A percentile compares a stretch with the other conserved stretches of the same genome.
Evolutionary conservation across 2,797 vertebrate species (phyloP).

Genomic region (Linurgus olivaceus): DNA sequence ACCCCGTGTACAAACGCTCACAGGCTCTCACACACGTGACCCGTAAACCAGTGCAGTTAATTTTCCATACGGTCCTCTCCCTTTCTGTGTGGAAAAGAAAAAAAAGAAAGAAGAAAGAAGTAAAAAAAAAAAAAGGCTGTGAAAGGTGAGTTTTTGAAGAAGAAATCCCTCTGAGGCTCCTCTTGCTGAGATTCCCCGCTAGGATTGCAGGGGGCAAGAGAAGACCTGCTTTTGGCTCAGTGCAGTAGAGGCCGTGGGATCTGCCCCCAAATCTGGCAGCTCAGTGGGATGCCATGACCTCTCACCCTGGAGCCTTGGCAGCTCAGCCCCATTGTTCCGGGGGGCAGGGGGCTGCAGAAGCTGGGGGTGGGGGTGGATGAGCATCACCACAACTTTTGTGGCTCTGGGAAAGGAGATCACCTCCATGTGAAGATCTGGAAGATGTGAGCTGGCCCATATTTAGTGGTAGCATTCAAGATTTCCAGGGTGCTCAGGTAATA

Average conservation of each 20-base stretch:
- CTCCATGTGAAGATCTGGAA: neutral
- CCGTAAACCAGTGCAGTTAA: neutral
- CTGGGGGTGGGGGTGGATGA: neutral
- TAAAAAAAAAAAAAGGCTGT: neutral
- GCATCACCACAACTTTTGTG: neutral
- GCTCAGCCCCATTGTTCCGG: conserved; percentile 15
- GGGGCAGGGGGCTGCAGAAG: neutral
- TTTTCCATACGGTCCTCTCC: neutral
- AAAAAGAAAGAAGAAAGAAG: neutral
- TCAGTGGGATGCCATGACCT: conserved; percentile 33
- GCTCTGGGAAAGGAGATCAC: neutral
- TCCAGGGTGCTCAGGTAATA: neutral
- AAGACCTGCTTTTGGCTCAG: conserved; percentile 43
- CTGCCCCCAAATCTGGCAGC: conserved; percentile 45
- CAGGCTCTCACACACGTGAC: neutral
- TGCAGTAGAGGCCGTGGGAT: conserved; percentile 44
- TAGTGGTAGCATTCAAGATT: neutral
- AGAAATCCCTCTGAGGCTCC: conserved; percentile 23
- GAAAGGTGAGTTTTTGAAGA: conserved; percentile 33
- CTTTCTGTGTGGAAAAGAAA: neutral
- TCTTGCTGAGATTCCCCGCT: neutral
- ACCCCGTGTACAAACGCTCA: neutral
- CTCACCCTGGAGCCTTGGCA: conserved; percentile 17
- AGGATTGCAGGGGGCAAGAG: conserved; percentile 40
- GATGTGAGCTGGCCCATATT: neutral